Evolutionary conservation across 2,113 vertebrate species (phyloP).

Genomic region (Peucedramus taeniatus): DNA sequence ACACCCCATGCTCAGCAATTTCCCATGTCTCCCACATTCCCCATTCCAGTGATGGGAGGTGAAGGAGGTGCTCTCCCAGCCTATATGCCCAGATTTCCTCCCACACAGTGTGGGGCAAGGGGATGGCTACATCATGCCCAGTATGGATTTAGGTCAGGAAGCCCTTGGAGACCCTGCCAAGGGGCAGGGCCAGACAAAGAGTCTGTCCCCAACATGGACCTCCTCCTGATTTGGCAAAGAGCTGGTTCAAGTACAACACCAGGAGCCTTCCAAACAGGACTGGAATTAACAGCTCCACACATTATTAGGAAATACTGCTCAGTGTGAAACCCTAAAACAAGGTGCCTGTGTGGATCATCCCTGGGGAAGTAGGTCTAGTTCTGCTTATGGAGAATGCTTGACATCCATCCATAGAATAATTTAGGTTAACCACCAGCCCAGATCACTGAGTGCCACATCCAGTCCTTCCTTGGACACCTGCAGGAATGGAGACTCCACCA

Average conservation of each 20-base stretch:
- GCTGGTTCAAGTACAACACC: neutral
- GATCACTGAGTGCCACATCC: neutral
- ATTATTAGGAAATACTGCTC: neutral
- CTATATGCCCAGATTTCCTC: neutral
- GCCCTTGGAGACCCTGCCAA: neutral
- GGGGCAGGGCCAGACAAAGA: neutral
- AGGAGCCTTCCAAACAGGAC: neutral
- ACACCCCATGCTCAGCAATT: neutral
- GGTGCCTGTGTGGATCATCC: neutral
- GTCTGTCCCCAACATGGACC: neutral
- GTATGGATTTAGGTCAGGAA: neutral
- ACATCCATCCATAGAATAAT: neutral
- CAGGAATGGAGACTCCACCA: neutral
- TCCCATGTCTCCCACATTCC: neutral
- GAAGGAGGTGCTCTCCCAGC: neutral
- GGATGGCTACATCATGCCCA: neutral
- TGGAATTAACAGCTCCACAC: neutral
- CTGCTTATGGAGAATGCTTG: neutral
- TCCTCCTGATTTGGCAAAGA: neutral
- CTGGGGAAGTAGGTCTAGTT: neutral
- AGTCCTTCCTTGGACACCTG: neutral
- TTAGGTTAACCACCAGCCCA: neutral
- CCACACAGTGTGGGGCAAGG: neutral
- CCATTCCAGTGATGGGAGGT: neutral
- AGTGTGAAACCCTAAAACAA: neutral